Evolutionary conservation across 2,888 invertebrate species (phyloP).

Genomic region (Trachelus stipa): DNA sequence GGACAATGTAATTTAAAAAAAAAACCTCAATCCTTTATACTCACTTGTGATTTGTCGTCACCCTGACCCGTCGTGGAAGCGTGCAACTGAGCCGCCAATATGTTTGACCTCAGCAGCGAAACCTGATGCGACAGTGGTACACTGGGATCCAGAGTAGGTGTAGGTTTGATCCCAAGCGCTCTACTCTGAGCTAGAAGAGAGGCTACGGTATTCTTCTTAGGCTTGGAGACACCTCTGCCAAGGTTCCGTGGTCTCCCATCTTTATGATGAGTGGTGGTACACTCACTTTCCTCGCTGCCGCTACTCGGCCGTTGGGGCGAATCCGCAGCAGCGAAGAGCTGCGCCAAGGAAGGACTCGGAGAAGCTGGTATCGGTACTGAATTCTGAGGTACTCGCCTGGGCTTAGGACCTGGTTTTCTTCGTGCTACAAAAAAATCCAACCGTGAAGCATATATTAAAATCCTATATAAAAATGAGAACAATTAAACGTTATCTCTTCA

Average conservation of each 20-base stretch:
- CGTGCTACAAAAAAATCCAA: constrained; percentile 69
- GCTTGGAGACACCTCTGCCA: constrained; percentile 88
- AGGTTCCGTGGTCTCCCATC: constrained; percentile 87
- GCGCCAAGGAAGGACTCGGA: constrained; percentile 69
- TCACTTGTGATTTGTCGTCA: constrained; percentile 62
- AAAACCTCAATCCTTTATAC: constrained; percentile 4
- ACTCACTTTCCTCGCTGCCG: constrained; percentile 74
- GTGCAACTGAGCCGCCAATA: constrained; percentile 75
- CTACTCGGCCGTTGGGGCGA: constrained; percentile 73
- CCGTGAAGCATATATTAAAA: background rate
- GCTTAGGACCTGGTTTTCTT: constrained; percentile 81
- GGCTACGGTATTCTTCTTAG: constrained; percentile 93
- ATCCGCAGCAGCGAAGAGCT: constrained; percentile 72
- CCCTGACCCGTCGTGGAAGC: constrained; percentile 53
- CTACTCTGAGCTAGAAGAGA: constrained; percentile 88
- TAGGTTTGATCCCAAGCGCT: constrained; percentile 83
- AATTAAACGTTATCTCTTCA: background rate
- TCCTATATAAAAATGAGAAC: background rate
- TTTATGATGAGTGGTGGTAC: constrained; percentile 69
- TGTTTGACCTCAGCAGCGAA: constrained; percentile 71
- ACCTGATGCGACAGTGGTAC: constrained; percentile 72
- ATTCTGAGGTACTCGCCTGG: constrained; percentile 71
- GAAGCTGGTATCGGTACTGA: constrained; percentile 69
- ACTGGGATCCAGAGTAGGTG: constrained; percentile 71
- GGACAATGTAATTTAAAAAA: background rate